Evolutionary conservation across 2,888 invertebrate genomes (phyloP).

Genomic region (Acleris literana): DNA sequence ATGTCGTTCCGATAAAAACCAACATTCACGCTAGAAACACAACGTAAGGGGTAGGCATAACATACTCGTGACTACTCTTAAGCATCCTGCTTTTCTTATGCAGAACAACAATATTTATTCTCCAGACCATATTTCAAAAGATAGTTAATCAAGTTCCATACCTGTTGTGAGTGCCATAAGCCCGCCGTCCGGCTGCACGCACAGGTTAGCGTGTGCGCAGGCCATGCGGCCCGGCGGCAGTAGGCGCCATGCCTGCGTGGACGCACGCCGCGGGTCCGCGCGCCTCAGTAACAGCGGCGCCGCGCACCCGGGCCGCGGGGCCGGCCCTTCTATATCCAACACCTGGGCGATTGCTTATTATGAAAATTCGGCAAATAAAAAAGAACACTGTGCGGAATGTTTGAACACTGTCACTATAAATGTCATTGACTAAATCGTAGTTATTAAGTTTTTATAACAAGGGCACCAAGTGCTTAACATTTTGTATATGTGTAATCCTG

Average conservation of each 20-base stretch:
- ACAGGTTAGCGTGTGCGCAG: conserved; percentile 94
- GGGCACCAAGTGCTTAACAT: background rate
- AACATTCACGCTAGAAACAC: no score
- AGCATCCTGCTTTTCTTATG: no score
- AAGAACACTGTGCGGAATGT: no score
- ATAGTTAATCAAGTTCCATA: conserved; percentile 25
- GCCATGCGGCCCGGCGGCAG: conserved; percentile 92
- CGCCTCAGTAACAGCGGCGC: conserved; percentile 91
- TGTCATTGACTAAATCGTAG: no score
- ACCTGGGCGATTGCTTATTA: conserved; percentile 74
- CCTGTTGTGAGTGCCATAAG: conserved; percentile 83
- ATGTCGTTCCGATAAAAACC: no score
- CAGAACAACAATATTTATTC: no score
- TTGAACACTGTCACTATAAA: no score
- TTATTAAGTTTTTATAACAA: background rate
- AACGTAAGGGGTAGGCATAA: no score
- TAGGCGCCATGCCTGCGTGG: conserved; percentile 97
- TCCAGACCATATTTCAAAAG: no score
- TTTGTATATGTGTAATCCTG: conserved; percentile 12
- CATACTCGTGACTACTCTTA: no score
- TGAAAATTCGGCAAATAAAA: no score
- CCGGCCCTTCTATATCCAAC: conserved; percentile 94
- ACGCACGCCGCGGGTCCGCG: conserved; percentile 91
- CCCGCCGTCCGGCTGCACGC: conserved; percentile 86
- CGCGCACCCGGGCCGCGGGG: conserved; percentile 90